Evolutionary conservation across 2,113 vertebrate genomes (phyloP).

Genomic region (Rhipidura dahli): DNA sequence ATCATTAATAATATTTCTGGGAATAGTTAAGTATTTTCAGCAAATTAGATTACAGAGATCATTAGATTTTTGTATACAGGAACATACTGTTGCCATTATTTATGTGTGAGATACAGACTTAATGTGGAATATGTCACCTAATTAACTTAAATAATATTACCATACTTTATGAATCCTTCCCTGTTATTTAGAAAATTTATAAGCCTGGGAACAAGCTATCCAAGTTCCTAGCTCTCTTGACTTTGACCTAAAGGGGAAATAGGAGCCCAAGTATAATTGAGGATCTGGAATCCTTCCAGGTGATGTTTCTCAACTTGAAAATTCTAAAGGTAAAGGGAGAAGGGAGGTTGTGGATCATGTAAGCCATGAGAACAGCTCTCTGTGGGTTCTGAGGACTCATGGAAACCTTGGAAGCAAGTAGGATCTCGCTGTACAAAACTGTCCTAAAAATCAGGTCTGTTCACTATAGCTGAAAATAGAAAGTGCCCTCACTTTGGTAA

Average conservation of each 20-base stretch:
- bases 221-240: background rate
- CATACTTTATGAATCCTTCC: background rate
- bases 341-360: background rate
- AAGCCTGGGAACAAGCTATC: background rate
- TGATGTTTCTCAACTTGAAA: background rate
- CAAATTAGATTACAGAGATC: background rate
- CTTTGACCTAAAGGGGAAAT: background rate
- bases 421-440: background rate
- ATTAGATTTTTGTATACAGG: background rate
- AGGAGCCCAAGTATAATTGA: background rate
- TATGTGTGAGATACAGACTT: background rate
- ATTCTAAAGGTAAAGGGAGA: background rate
- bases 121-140: background rate
- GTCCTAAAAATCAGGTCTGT: background rate
- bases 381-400: background rate
- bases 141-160: background rate
- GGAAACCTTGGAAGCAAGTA: background rate
- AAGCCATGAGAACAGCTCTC: background rate
- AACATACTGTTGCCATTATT: background rate
- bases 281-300: background rate
- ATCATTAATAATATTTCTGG: slow-evolving; percentile 14
- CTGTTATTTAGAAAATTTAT: background rate
- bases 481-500: background rate
- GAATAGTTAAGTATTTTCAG: background rate
- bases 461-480: background rate